Percentiles rank a stretch among this genome's conserved stretches.
Evolutionary conservation across 2,888 invertebrate genomes (phyloP).

Genomic region (Philonicus albiceps): DNA sequence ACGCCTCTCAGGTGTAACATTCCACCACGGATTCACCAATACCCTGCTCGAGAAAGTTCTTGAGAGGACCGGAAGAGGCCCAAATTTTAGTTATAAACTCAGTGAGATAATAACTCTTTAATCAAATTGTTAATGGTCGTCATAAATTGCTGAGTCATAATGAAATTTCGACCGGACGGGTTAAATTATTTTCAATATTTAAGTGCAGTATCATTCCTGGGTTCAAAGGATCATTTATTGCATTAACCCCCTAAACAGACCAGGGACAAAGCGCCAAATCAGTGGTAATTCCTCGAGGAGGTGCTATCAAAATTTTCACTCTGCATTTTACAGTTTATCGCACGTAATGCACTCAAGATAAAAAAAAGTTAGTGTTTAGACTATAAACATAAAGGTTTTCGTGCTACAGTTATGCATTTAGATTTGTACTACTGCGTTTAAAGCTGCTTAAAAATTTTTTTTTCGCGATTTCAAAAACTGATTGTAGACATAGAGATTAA

Average conservation of each 20-base stretch:
- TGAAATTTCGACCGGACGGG: neutral
- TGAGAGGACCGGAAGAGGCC: neutral
- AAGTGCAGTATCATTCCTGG: neutral
- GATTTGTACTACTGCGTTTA: neutral
- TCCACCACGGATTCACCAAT: neutral
- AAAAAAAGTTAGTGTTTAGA: neutral
- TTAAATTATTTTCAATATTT: neutral
- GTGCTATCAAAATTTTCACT: neutral
- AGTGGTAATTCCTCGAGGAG: neutral
- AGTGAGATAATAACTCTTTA: neutral
- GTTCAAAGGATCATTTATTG: neutral
- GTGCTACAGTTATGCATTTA: neutral
- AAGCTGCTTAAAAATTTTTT: neutral
- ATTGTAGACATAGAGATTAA: no score
- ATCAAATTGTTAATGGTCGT: slow-evolving; percentile 13
- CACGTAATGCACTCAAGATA: neutral
- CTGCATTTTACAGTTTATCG: neutral
- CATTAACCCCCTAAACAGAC: neutral
- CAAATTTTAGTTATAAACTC: neutral
- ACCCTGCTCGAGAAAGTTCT: neutral
- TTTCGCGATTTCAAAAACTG: no score
- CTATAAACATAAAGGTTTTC: neutral
- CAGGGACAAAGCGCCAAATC: neutral
- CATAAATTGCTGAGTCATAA: slow-evolving; percentile 3
- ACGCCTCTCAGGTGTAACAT: neutral